These are phyloP conservation scores for Thereuonema tuberculata DNA, from an alignment of 1,140 invertebrate species.

Conservation along the genomic window DNA sequence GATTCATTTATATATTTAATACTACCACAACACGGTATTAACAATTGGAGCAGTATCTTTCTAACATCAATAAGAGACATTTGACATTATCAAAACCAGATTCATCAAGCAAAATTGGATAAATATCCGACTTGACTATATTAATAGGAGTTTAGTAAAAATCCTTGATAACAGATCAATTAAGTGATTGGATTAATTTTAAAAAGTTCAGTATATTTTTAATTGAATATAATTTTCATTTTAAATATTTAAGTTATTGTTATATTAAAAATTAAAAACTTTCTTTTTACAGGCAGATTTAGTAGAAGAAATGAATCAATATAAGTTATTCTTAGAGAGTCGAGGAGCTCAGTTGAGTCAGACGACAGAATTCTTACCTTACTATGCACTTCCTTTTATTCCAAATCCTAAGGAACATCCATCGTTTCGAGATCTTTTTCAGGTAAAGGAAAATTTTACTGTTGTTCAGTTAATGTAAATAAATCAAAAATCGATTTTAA, in stretches of 20 bases:
- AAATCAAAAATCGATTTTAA: background rate
- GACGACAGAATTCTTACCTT: constrained; percentile 40
- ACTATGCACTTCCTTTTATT: constrained; percentile 43
- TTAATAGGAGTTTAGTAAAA: background rate
- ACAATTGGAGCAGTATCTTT: too few species aligned
- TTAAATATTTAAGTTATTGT: background rate
- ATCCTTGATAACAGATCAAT: background rate
- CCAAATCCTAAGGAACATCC: constrained; percentile 39
- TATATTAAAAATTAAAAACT: constrained; percentile 9
- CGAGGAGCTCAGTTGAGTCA: constrained; percentile 38
- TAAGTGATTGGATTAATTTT: background rate
- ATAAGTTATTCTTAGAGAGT: constrained; percentile 39
- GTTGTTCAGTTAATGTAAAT: too few species aligned
- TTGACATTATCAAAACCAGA: too few species aligned
- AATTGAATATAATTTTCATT: background rate
- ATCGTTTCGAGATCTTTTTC: constrained; percentile 40
- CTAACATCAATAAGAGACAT: too few species aligned
- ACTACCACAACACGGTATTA: too few species aligned
- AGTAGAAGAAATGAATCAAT: constrained; percentile 34
- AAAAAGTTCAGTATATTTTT: background rate
- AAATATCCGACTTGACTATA: background rate
- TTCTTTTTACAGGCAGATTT: constrained; percentile 16
- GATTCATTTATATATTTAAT: too few species aligned
- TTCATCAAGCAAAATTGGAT: too few species aligned
- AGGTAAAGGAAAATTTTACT: constrained; percentile 23